Percentiles rank a stretch among this genome's conserved stretches.
Conservation (phyloP, 2,888 invertebrate species). For the Dolichopus griseipennis region DNA sequence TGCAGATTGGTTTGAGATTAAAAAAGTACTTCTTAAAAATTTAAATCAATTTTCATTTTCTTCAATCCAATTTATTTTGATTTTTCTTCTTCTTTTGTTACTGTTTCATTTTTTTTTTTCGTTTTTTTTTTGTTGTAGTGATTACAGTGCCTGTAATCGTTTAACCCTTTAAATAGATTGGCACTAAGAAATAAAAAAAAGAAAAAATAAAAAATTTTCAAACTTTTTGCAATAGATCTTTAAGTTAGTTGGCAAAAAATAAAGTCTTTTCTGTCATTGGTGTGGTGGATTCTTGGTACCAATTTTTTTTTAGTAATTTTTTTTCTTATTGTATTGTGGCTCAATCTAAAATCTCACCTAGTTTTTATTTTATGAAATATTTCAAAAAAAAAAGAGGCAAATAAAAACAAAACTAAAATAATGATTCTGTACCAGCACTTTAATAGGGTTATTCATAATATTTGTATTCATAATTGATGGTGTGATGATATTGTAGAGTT, state of each 20-base stretch:
- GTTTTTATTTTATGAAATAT: background rate
- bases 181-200: background rate
- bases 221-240: no score
- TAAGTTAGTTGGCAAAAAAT: no score
- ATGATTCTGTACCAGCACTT: background rate
- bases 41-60: slow-evolving; percentile 1
- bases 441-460: background rate
- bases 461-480: no score
- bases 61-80: background rate
- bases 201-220: no score
- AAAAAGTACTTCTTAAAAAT: background rate
- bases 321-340: background rate
- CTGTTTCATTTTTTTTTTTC: background rate
- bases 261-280: no score
- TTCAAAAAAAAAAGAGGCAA: background rate
- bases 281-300: no score
- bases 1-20: background rate
- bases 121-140: background rate
- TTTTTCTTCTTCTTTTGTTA: no score
- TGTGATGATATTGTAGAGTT: no score
- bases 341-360: background rate
- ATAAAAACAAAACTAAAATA: background rate
- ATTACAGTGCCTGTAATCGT: background rate
- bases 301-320: background rate
- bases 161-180: slow-evolving; percentile 4